These are phyloP conservation scores for Sogatella furcifera DNA, from an alignment of 1,140 invertebrate genomes.

Conservation along the genomic window DNA sequence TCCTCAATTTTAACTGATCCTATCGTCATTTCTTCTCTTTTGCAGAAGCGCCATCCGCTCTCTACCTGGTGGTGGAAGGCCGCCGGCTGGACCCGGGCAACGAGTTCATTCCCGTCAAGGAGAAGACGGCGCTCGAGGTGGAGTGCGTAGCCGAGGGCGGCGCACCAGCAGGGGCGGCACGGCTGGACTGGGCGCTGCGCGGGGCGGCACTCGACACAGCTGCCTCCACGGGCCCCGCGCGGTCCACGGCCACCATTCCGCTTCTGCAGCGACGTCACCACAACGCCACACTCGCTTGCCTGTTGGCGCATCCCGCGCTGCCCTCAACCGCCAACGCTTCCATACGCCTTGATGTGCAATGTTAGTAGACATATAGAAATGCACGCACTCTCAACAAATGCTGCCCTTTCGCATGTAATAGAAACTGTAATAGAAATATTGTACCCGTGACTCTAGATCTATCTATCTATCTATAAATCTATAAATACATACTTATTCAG, in stretches of 20 bases:
- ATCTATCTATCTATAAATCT: too few relatives aligned
- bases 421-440: too few relatives aligned
- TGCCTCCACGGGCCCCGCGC: slow-evolving; percentile 30
- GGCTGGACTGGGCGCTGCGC: slow-evolving; percentile 25
- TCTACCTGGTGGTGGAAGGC: slow-evolving; percentile 69
- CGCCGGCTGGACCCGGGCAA: slow-evolving; percentile 68
- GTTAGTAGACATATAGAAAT: slow-evolving; percentile 43
- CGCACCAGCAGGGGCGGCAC: slow-evolving; percentile 32
- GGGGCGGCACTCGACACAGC: not conserved
- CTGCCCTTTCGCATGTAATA: too few relatives aligned
- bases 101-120: slow-evolving; percentile 69
- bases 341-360: slow-evolving; percentile 65
- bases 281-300: slow-evolving; percentile 60
- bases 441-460: too few relatives aligned
- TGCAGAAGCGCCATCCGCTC: slow-evolving; percentile 62
- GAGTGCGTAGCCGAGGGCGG: slow-evolving; percentile 75
- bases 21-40: slow-evolving; percentile 17
- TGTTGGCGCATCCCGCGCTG: slow-evolving; percentile 57
- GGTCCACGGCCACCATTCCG: slow-evolving; percentile 49
- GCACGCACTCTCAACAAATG: too few relatives aligned
- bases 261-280: slow-evolving; percentile 58
- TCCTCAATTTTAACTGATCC: too few relatives aligned
- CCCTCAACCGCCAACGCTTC: slow-evolving; percentile 54
- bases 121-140: slow-evolving; percentile 64
- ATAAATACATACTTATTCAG: too few relatives aligned